Evolutionary conservation across 2,888 invertebrate species (phyloP), one percentile per base, ranked within the genome.

Genomic region (Caenorhabditis sp.): DNA sequence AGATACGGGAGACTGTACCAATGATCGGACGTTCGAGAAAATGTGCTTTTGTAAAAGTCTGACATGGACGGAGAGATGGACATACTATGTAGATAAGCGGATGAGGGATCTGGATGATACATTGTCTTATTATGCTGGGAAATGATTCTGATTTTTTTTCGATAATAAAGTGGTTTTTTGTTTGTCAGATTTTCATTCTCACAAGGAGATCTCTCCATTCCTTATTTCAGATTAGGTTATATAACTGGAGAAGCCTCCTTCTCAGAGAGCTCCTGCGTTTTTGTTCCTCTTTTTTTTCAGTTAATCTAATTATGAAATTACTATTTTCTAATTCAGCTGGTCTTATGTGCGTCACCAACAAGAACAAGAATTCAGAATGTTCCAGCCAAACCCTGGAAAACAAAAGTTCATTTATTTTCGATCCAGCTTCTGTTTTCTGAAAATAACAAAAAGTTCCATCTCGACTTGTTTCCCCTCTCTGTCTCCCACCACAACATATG

Each of bases 21-120:
- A 66, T 1, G 38, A 24, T 44, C 31, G 66, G 26, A 31, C 47
- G 6, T 56, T 58, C 26, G 75, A 75, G 58, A 75, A 66, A 7
- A 22, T 75, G 41, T 75, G 75, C 44, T 75, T 66, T 56, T 75
- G 75, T 44, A 66, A 59, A 12, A 56, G 41, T 7, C 16, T 75
- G 47, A 38, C 66, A 6, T 10, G 38, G 1, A 1, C 1, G 0
- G 24, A 66, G n/a, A 66, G 31, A 49, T 49, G 31, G 66, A 49
- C 24, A 10, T n/a, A 66, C 58, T 35, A 47, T 24, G 14, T 66
- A 0, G n/a, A 24, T 19, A 66, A 64, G n/a, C 28, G 41, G 28
- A 0, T 26, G 19, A 26, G 8, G 10, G 51, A 63, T 10, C 4
- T 35, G 61, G 73, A 47, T n/a, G 19, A 51, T 22, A 44, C 44